A percentile compares a stretch with the other conserved stretches of the same genome.
Evolutionary conservation across 2,797 vertebrate genomes (phyloP).

Genomic region (Melanitta fusca): DNA sequence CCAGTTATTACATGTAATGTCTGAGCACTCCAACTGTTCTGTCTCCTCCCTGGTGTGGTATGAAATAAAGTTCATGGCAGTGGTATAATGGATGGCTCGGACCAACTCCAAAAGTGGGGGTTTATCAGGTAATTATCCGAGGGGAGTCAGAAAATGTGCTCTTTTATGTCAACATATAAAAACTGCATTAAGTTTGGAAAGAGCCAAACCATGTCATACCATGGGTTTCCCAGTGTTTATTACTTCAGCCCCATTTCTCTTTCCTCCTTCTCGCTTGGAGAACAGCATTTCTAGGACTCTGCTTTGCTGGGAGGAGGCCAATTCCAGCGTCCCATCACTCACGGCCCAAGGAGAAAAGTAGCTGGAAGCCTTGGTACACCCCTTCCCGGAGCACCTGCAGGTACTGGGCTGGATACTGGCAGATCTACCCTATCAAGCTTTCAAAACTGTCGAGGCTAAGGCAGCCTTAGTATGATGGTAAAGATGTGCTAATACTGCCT

Average conservation of each 20-base stretch:
- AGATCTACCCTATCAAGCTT: neutral
- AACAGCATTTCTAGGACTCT: neutral
- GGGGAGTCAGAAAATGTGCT: conserved; percentile 35
- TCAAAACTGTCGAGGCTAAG: neutral
- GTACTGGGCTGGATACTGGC: neutral
- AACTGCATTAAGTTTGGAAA: conserved; percentile 51
- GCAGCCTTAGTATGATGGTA: neutral
- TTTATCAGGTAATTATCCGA: conserved; percentile 64
- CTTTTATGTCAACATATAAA: conserved; percentile 70
- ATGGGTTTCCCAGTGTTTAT: conserved; percentile 34
- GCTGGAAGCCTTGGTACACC: neutral
- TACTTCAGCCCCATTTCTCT: neutral
- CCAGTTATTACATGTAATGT: conserved; percentile 56
- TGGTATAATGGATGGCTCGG: conserved; percentile 56
- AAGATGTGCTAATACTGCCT: neutral
- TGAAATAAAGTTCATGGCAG: conserved; percentile 76
- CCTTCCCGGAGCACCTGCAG: neutral
- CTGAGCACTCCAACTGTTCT: conserved; percentile 55
- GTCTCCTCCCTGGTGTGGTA: conserved; percentile 72
- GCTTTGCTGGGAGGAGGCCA: neutral
- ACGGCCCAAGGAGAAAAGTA: neutral
- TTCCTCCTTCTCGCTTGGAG: neutral
- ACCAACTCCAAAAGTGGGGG: conserved; percentile 56
- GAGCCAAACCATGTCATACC: conserved; percentile 47
- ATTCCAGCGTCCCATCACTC: neutral